A percentile compares a stretch with the other conserved stretches of the same genome.
Evolutionary conservation across 2,797 vertebrate genomes (phyloP).

Genomic region (Amphiprion clarkii): DNA sequence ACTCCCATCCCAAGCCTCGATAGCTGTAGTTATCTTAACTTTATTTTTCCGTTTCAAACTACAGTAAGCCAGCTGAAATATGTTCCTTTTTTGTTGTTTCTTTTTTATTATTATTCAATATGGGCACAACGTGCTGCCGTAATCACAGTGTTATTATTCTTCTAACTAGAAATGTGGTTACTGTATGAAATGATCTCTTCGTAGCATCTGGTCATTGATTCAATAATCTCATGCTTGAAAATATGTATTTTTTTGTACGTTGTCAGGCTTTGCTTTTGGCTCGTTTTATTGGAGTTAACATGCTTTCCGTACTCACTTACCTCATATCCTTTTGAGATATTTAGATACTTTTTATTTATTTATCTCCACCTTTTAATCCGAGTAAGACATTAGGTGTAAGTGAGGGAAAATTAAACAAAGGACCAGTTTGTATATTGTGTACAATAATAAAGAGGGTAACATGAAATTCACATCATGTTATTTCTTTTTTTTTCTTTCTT

Average conservation of each 20-base stretch:
- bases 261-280: slow-evolving; percentile 63
- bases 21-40: slow-evolving; percentile 91
- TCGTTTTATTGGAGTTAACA: slow-evolving; percentile 75
- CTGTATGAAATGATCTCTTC: slow-evolving; percentile 85
- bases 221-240: slow-evolving; percentile 77
- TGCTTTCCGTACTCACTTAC: slow-evolving; percentile 81
- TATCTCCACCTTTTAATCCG: slow-evolving; percentile 93
- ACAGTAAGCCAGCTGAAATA: slow-evolving; percentile 91
- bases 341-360: slow-evolving; percentile 93
- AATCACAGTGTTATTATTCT: slow-evolving; percentile 70
- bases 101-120: slow-evolving; percentile 85
- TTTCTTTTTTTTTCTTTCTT: slow-evolving; percentile 80
- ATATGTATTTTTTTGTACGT: slow-evolving; percentile 76
- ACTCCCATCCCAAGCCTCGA: slow-evolving; percentile 85
- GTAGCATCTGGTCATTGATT: slow-evolving; percentile 86
- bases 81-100: slow-evolving; percentile 20
- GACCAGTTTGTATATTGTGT: slow-evolving; percentile 98
- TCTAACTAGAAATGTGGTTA: slow-evolving; percentile 62
- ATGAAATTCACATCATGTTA: slow-evolving; percentile 84
- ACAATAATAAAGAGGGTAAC: slow-evolving; percentile 90
- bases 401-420: slow-evolving; percentile 89
- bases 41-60: slow-evolving; percentile 85
- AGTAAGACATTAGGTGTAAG: slow-evolving; percentile 84
- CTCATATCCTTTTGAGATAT: slow-evolving; percentile 90
- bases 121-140: slow-evolving; percentile 93